These are phyloP conservation scores for Panagrolaimus sp. DNA, from an alignment of 1,140 invertebrate species.

Conservation along the genomic window DNA sequence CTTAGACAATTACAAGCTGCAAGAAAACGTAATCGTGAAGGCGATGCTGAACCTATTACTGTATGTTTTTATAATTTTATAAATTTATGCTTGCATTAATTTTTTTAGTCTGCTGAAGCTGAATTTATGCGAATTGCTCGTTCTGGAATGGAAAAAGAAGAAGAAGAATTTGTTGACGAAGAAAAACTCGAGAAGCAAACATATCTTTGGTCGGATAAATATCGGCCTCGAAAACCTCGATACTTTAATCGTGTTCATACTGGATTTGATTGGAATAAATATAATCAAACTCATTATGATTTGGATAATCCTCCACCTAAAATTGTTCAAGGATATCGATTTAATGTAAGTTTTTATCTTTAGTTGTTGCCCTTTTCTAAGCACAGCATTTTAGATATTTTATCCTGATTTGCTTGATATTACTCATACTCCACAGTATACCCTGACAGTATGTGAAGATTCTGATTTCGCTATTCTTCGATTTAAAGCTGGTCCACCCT, in stretches of 20 bases:
- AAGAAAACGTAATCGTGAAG: constrained; percentile 21
- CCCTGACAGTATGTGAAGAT: constrained; percentile 64
- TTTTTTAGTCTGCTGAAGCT: constrained; percentile 42
- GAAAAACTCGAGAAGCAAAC: constrained; percentile 71
- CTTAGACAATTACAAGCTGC: constrained; percentile 63
- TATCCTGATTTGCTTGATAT: constrained; percentile 98
- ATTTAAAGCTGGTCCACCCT: constrained; percentile 93
- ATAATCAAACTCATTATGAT: constrained; percentile 98
- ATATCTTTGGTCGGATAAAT: constrained; percentile 95
- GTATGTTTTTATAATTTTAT: not conserved
- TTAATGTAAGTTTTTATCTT: constrained; percentile 69
- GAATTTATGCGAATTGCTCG: constrained; percentile 50
- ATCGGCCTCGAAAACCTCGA: constrained; percentile 87
- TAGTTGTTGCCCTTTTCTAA: constrained; percentile 15
- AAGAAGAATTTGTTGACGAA: constrained; percentile 87
- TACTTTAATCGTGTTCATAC: constrained; percentile 85
- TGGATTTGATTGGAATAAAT: constrained; percentile 99
- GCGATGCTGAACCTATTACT: constrained; percentile 11
- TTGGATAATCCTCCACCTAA: constrained; percentile 99
- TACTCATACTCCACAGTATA: constrained; percentile 84
- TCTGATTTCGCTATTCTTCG: constrained; percentile 84
- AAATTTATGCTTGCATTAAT: not conserved
- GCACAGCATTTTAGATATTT: constrained; percentile 71
- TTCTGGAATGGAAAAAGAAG: constrained; percentile 66
- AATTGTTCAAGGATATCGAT: constrained; percentile 99